phyloP scores from a whole-genome alignment of 2,797 vertebrate genomes.

The Aselliscus stoliczkanus region DNA sequence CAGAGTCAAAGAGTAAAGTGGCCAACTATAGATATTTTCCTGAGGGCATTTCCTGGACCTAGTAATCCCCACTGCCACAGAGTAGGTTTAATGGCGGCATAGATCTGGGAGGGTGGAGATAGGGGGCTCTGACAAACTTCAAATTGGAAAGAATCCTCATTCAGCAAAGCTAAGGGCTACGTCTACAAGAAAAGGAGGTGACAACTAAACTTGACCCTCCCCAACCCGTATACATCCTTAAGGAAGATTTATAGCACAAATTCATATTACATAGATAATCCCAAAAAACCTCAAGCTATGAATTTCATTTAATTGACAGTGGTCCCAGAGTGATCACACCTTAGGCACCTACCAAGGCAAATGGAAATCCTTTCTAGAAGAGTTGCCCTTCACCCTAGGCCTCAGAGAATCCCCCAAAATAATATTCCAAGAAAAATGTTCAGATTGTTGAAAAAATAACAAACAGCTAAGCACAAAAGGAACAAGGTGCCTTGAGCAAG shows the following conservation, averaged over 20 bases:
- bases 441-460: background rate
- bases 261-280: constrained; percentile 15
- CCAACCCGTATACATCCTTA: background rate
- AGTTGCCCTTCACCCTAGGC: background rate
- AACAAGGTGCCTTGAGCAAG: background rate
- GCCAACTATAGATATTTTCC: background rate
- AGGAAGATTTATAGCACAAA: constrained; percentile 25
- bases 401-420: constrained; percentile 8
- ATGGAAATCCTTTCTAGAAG: constrained; percentile 35
- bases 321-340: constrained; percentile 2
- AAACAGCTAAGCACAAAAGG: background rate
- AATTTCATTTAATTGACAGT: constrained; percentile 55
- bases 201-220: constrained; percentile 1
- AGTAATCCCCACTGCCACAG: background rate
- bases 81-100: background rate
- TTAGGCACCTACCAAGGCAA: constrained; percentile 34
- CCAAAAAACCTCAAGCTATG: constrained; percentile 12
- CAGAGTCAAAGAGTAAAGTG: background rate
- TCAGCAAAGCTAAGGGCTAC: background rate
- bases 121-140: background rate
- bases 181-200: constrained; percentile 2
- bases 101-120: background rate
- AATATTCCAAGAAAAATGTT: constrained; percentile 29
- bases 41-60: background rate
- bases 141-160: background rate